Percentiles rank a stretch among this genome's conserved stretches.
phyloP scores from a whole-genome alignment of 64 coral and sea anemone genomes.

The Dendrophyllia cribrosa region DNA sequence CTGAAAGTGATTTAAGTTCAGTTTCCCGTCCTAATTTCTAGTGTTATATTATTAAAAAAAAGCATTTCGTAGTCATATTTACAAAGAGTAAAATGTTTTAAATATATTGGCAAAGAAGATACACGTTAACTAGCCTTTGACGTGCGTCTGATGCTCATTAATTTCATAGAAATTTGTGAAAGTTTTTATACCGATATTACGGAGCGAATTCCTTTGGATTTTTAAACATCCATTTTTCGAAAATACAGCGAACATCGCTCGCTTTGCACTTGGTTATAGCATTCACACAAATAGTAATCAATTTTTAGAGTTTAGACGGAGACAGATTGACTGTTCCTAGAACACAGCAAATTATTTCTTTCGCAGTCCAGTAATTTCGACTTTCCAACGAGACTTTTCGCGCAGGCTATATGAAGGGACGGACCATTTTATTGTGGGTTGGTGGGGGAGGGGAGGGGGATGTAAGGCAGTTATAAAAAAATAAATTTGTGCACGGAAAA shows the following conservation, averaged over 20 bases:
- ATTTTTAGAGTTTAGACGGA: not conserved
- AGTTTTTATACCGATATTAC: conserved; percentile 12
- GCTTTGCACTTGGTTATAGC: not conserved
- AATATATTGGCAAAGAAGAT: conserved; percentile 12
- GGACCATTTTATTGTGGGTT: too few species aligned
- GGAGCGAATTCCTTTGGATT: conserved; percentile 18
- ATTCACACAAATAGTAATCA: not conserved
- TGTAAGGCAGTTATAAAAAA: too few species aligned
- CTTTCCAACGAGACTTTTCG: too few species aligned
- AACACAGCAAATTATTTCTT: not conserved
- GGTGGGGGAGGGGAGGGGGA: too few species aligned
- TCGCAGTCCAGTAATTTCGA: too few species aligned
- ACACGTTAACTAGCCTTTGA: not conserved
- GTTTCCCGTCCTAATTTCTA: not conserved
- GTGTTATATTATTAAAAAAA: not conserved
- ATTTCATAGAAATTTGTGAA: conserved; percentile 18
- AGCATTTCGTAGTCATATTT: not conserved
- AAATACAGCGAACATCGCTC: not conserved
- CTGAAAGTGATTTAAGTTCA: not conserved
- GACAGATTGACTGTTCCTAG: not conserved
- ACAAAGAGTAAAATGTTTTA: not conserved
- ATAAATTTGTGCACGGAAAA: too few species aligned
- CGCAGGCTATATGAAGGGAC: too few species aligned
- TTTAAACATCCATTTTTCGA: conserved; percentile 13
- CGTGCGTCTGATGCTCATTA: conserved; percentile 14